phyloP scores from a whole-genome alignment of 2,888 invertebrate species.

The Euphydryas editha region DNA sequence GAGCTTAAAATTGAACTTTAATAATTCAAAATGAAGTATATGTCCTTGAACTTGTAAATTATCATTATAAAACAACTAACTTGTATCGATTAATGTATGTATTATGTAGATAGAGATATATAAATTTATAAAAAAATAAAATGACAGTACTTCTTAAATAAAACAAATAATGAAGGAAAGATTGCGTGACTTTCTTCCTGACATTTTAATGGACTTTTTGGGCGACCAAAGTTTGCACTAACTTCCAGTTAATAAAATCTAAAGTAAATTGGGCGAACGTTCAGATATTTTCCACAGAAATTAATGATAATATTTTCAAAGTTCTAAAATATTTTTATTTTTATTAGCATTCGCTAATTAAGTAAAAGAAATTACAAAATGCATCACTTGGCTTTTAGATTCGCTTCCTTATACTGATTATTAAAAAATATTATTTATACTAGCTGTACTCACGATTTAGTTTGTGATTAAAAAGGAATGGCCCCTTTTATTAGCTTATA shows the following conservation, averaged over 20 bases:
- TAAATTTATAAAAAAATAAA: background rate
- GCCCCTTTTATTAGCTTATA: no score
- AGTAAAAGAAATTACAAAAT: slow-evolving; percentile 12
- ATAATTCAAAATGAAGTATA: no score
- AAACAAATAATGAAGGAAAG: background rate
- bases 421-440: background rate
- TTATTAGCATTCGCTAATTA: slow-evolving; percentile 21
- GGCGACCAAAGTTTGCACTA: slow-evolving; percentile 11
- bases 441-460: no score
- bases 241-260: slow-evolving; percentile 22
- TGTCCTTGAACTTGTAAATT: no score
- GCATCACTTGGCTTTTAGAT: slow-evolving; percentile 2
- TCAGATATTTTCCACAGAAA: slow-evolving; percentile 21
- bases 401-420: background rate
- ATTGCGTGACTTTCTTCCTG: background rate
- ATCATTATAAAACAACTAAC: no score
- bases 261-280: slow-evolving; percentile 24
- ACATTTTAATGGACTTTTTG: slow-evolving; percentile 15
- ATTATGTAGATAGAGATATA: no score
- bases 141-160: background rate
- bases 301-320: slow-evolving; percentile 20
- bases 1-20: no score
- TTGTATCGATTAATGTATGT: no score
- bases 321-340: slow-evolving; percentile 14
- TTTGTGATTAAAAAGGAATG: no score